Percentiles rank a stretch among this genome's conserved stretches.
Conservation (phyloP, 35 echinoderm and acorn worm genomes). For the Lytechinus pictus region DNA sequence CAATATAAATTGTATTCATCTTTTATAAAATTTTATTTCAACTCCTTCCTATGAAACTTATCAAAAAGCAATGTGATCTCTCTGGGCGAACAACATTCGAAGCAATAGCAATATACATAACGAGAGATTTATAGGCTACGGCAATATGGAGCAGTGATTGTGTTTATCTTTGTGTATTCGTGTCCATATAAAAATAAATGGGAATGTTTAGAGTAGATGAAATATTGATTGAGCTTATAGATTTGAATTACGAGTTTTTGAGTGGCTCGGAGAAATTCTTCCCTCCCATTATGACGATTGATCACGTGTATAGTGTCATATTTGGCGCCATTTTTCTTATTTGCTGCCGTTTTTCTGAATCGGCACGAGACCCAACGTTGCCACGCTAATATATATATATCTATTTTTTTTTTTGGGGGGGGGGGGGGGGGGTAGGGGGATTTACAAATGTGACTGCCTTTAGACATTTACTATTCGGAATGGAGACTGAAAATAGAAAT, state of each 20-base stretch:
- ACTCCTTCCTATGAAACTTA: not conserved
- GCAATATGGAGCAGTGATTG: not conserved
- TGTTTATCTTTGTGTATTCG: not conserved
- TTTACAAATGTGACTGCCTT: not conserved
- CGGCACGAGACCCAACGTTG: not conserved
- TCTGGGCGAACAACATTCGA: not conserved
- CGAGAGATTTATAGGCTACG: not conserved
- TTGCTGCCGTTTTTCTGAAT: not conserved
- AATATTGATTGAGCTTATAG: not conserved
- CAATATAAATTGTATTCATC: not conserved
- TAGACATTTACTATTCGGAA: not conserved
- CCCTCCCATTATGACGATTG: constrained; percentile 7
- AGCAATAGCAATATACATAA: not conserved
- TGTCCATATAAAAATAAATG: not conserved
- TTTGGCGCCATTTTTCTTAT: not conserved
- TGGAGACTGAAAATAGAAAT: too few species aligned
- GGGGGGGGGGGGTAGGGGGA: too few species aligned
- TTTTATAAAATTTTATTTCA: not conserved
- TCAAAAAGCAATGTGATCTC: not conserved
- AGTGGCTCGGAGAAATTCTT: not conserved
- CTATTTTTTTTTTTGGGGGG: too few species aligned
- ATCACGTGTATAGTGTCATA: not conserved
- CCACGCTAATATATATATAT: not conserved
- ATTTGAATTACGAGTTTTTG: not conserved
- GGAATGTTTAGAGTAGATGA: constrained; percentile 2